Evolutionary conservation across 2,797 vertebrate species (phyloP).

Genomic region (Rachycentron canadum): DNA sequence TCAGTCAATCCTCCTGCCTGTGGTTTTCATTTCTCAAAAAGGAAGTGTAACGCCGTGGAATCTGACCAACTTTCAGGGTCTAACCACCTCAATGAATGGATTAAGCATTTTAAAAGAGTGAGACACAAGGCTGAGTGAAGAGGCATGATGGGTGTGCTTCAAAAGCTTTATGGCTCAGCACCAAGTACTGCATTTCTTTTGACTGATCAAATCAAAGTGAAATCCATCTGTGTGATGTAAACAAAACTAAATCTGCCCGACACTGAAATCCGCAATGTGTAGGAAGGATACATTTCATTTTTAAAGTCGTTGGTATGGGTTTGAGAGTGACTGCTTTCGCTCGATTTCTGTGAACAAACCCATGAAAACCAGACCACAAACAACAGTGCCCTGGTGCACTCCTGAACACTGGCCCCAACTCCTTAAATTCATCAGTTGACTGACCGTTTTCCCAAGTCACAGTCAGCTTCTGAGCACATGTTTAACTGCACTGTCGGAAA

Average conservation of each 20-base stretch:
- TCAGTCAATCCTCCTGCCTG: conserved; percentile 27
- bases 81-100: conserved; percentile 23
- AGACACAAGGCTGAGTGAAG: not conserved
- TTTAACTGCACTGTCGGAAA: conserved; percentile 56
- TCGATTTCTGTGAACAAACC: conserved; percentile 17
- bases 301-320: not conserved
- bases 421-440: not conserved
- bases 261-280: conserved; percentile 10
- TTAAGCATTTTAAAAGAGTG: conserved; percentile 20
- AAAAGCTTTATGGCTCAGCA: conserved; percentile 28
- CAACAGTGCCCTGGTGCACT: conserved; percentile 12
- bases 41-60: conserved; percentile 2
- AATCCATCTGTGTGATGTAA: conserved; percentile 21
- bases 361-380: not conserved
- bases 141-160: conserved; percentile 39
- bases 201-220: conserved; percentile 42
- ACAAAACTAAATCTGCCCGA: conserved; percentile 13
- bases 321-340: not conserved
- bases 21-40: conserved; percentile 45
- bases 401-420: not conserved
- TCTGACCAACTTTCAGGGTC: conserved; percentile 34
- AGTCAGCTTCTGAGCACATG: conserved; percentile 48
- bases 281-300: not conserved
- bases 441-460: conserved; percentile 23
- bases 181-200: conserved; percentile 31